phyloP scores from a whole-genome alignment of 2,797 vertebrate genomes.

The Enteromius fasciolatus region DNA sequence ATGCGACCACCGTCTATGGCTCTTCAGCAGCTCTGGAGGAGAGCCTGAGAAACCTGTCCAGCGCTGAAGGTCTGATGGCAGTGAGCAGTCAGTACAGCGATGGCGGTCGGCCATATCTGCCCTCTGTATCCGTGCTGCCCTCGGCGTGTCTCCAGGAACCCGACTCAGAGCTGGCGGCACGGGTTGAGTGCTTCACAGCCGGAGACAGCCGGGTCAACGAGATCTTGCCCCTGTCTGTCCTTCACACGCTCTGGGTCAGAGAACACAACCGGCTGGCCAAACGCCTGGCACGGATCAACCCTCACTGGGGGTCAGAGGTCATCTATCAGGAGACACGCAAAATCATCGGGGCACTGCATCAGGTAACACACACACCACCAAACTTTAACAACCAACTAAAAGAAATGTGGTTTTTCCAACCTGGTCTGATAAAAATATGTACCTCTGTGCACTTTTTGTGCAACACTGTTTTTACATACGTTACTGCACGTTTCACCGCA shows the following conservation, averaged over 20 bases:
- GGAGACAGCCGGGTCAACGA: constrained; percentile 90
- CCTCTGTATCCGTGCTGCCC: constrained; percentile 72
- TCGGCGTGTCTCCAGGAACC: constrained; percentile 79
- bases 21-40: constrained; percentile 70
- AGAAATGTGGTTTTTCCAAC: too few species aligned
- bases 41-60: constrained; percentile 81
- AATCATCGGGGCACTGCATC: constrained; percentile 90
- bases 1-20: constrained; percentile 91
- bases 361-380: constrained; percentile 75
- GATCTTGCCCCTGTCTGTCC: constrained; percentile 77
- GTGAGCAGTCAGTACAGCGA: constrained; percentile 79
- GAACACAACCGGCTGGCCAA: constrained; percentile 91
- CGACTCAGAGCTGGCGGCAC: constrained; percentile 1
- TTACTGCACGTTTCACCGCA: too few species aligned
- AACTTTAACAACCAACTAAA: neutral
- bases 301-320: constrained; percentile 85
- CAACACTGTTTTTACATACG: too few species aligned
- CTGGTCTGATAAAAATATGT: too few species aligned
- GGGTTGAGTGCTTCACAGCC: constrained; percentile 88
- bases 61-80: constrained; percentile 81
- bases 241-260: constrained; percentile 91
- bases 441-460: too few species aligned
- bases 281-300: constrained; percentile 77
- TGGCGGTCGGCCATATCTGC: constrained; percentile 78
- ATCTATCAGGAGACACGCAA: constrained; percentile 91